A percentile compares a stretch with the other conserved stretches of the same genome.
phyloP scores from a whole-genome alignment of 1,140 invertebrate genomes.

The Drosophila azteca region DNA sequence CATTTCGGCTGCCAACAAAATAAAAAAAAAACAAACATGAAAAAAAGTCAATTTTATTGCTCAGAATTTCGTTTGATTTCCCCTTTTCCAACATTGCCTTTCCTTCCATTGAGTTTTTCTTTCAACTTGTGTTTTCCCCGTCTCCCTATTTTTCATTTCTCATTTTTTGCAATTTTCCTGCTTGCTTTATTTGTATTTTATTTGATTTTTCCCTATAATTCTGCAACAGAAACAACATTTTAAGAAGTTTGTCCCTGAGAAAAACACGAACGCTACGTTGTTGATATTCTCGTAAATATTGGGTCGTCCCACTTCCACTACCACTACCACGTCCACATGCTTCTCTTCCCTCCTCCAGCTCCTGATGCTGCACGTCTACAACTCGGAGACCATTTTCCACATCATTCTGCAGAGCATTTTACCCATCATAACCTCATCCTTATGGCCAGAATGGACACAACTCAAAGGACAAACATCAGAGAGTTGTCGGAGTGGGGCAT shows the following conservation, averaged over 20 bases:
- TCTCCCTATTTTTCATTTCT: slow-evolving; percentile 12
- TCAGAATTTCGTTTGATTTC: slow-evolving; percentile 44
- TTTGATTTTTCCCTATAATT: slow-evolving; percentile 75
- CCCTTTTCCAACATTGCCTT: neutral
- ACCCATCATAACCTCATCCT: slow-evolving; percentile 21
- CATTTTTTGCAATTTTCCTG: slow-evolving; percentile 53
- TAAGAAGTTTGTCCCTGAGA: slow-evolving; percentile 72
- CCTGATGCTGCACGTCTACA: neutral
- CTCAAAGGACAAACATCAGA: slow-evolving; percentile 51
- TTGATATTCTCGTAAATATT: slow-evolving; percentile 70
- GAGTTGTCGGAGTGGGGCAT: slow-evolving; percentile 3
- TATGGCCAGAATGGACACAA: slow-evolving; percentile 29
- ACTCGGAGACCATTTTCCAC: neutral
- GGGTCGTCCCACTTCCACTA: slow-evolving; percentile 48
- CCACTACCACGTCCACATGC: slow-evolving; percentile 8
- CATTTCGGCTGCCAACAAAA: slow-evolving; percentile 73
- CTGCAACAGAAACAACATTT: slow-evolving; percentile 57
- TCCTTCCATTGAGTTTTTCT: too few relatives aligned
- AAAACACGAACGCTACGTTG: slow-evolving; percentile 73
- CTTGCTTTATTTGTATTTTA: slow-evolving; percentile 60
- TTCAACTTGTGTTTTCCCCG: slow-evolving; percentile 4
- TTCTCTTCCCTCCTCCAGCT: neutral
- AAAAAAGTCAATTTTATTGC: slow-evolving; percentile 71
- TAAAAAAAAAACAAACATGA: slow-evolving; percentile 15
- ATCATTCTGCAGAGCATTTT: neutral